Percentiles rank a stretch among this genome's conserved stretches.
Evolutionary conservation across 2,113 vertebrate genomes (phyloP).

Genomic region (Pyrgilauda ruficollis): DNA sequence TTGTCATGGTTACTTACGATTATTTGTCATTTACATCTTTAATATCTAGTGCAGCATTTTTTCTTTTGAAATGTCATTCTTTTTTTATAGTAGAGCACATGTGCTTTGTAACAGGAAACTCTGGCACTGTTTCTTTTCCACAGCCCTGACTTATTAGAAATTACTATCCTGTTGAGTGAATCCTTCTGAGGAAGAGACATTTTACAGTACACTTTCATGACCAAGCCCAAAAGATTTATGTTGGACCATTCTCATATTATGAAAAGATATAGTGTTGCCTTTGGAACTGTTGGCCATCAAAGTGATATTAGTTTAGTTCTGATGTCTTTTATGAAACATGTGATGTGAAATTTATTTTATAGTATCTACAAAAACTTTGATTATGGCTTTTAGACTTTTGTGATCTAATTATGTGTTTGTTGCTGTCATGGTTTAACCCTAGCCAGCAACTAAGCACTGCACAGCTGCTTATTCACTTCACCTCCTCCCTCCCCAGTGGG

Average conservation of each 20-base stretch:
- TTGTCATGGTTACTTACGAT: background rate
- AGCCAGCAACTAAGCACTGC: background rate
- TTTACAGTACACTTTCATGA: background rate
- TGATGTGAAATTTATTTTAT: background rate
- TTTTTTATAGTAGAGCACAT: conserved; percentile 1
- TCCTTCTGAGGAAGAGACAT: background rate
- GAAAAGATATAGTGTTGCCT: background rate
- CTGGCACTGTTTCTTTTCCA: background rate
- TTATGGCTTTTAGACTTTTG: background rate
- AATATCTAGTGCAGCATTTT: background rate
- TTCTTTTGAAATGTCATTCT: background rate
- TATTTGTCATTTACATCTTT: background rate
- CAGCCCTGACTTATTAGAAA: conserved; percentile 12
- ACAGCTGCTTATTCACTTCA: background rate
- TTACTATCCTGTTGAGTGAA: background rate
- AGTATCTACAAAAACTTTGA: background rate
- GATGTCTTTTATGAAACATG: background rate
- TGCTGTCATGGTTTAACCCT: background rate
- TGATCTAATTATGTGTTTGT: background rate
- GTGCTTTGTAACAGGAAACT: conserved; percentile 23
- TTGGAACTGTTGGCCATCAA: background rate
- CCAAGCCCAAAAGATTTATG: background rate
- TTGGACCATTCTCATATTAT: background rate
- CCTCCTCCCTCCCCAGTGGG: background rate
- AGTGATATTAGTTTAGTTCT: background rate